These are phyloP conservation scores for Atta texana DNA, from an alignment of 1,140 invertebrate genomes.

Conservation along the genomic window DNA sequence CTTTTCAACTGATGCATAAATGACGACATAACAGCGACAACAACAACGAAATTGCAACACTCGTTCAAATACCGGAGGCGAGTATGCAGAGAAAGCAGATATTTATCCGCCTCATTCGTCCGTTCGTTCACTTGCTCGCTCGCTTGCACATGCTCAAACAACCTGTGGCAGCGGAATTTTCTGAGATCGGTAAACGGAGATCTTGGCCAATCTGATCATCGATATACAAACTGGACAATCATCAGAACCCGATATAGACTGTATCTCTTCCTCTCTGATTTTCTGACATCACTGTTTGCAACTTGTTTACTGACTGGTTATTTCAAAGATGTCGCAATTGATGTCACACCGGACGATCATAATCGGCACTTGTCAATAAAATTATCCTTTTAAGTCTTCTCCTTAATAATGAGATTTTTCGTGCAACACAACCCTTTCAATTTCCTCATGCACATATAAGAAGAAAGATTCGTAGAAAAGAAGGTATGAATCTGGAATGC, in stretches of 20 bases:
- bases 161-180: constrained; percentile 19
- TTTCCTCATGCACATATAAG: background rate
- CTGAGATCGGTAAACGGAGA: constrained; percentile 8
- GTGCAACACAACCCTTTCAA: background rate
- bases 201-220: constrained; percentile 51
- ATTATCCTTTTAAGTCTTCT: constrained; percentile 23
- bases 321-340: background rate
- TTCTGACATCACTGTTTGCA: background rate
- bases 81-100: constrained; percentile 55
- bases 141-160: constrained; percentile 27
- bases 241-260: background rate
- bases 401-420: constrained; percentile 11
- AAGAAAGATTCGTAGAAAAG: background rate
- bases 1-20: background rate
- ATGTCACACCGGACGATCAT: constrained; percentile 11
- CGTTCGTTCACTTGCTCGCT: constrained; percentile 4
- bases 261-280: background rate
- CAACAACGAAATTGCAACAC: constrained; percentile 64
- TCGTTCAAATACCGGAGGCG: constrained; percentile 27
- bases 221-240: background rate
- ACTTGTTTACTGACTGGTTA: constrained; percentile 21
- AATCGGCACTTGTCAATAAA: constrained; percentile 24
- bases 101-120: constrained; percentile 47
- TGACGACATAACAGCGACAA: constrained; percentile 18
- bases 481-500: background rate